phyloP scores from a whole-genome alignment of 2,888 invertebrate genomes.

The Ommatoiulus sabulosus region DNA sequence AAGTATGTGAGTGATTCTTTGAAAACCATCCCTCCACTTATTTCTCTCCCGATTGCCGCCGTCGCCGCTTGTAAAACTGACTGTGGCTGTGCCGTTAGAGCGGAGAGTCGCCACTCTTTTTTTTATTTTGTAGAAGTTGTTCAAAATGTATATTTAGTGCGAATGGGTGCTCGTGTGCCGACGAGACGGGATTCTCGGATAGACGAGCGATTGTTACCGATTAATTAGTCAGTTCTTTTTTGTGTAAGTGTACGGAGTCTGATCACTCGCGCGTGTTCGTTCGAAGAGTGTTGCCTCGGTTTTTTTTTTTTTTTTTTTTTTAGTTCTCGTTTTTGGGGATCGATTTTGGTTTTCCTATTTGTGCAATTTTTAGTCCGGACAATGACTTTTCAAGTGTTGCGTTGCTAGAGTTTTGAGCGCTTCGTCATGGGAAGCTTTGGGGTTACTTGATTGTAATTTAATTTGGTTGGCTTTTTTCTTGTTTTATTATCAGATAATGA shows the following conservation, averaged over 20 bases:
- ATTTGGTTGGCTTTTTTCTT: constrained; percentile 36
- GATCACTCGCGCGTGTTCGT: constrained; percentile 45
- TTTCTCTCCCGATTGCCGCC: neutral
- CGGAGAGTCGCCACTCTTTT: constrained; percentile 6
- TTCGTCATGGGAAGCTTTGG: constrained; percentile 10
- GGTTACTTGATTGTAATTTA: neutral
- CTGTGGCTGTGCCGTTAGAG: constrained; percentile 29
- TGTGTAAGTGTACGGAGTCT: constrained; percentile 39
- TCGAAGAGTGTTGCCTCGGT: constrained; percentile 41
- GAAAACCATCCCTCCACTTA: constrained; percentile 4
- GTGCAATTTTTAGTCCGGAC: constrained; percentile 35
- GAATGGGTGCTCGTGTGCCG: constrained; percentile 20
- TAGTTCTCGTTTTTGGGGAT: neutral
- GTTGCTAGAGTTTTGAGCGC: constrained; percentile 29
- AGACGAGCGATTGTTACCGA: constrained; percentile 25
- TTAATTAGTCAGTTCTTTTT: constrained; percentile 35
- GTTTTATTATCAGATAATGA: neutral
- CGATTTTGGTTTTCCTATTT: neutral
- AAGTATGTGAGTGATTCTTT: constrained; percentile 51
- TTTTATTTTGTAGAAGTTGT: constrained; percentile 29
- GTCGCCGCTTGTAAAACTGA: constrained; percentile 1
- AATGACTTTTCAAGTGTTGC: constrained; percentile 3
- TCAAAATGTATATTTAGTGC: constrained; percentile 30
- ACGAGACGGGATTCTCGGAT: constrained; percentile 25
- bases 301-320: no score